These are phyloP conservation scores for Aethes cnicana DNA, from an alignment of 2,888 invertebrate species.

Conservation along the genomic window DNA sequence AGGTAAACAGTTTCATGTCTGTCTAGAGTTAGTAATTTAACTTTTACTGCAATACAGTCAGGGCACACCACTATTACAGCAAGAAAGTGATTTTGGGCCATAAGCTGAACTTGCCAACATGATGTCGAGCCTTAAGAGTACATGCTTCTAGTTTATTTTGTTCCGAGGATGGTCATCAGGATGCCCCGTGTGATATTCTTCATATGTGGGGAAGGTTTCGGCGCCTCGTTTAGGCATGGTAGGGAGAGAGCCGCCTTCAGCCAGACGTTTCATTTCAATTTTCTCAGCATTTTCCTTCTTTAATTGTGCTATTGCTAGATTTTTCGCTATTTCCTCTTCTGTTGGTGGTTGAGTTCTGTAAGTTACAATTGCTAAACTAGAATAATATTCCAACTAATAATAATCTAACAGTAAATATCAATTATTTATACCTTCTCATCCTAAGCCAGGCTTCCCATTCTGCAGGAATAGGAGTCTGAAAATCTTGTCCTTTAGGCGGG, in stretches of 20 bases:
- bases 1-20: not conserved
- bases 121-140: not conserved
- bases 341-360: constrained; percentile 85
- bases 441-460: constrained; percentile 96
- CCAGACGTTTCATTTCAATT: constrained; percentile 83
- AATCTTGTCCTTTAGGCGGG: constrained; percentile 84
- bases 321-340: constrained; percentile 87
- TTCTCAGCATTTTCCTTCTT: constrained; percentile 89
- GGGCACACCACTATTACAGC: no score
- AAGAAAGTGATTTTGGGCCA: no score
- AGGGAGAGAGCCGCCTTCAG: constrained; percentile 68
- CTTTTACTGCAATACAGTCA: not conserved
- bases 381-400: no score
- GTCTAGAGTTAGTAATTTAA: not conserved
- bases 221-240: constrained; percentile 52
- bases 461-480: constrained; percentile 88
- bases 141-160: constrained; percentile 35
- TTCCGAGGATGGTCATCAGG: constrained; percentile 44
- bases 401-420: no score
- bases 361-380: no score
- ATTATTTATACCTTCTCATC: constrained; percentile 73
- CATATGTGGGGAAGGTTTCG: constrained; percentile 78
- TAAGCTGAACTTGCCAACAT: no score
- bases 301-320: constrained; percentile 86
- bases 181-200: constrained; percentile 83